Base-by-base conservation (phyloP, 2,797 vertebrate genomes). In the Epinephelus malabaricus region DNA sequence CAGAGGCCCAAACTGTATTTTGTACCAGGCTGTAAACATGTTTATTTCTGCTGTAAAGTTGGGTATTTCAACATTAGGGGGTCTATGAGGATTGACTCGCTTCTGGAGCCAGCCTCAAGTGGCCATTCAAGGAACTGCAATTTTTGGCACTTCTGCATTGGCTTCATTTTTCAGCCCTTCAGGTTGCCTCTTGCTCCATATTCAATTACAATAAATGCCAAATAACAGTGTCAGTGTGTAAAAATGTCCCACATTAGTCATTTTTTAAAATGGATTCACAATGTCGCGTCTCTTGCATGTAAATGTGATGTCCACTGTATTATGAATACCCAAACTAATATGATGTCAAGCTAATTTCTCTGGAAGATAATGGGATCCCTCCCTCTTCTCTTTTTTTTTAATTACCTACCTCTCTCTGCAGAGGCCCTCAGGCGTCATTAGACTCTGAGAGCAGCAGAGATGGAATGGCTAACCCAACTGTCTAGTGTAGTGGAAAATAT, bases 401-500 rank as follows among this genome's bases (percentile, higher is more conserved):
- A 84, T 85, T 76, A 85, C 56, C 68, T 68, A 27, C 46, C 47
- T 79, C 68, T 62, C 50, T 70, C 45, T 81, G 40, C 76, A 46
- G 30, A 82, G 51, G 70, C 76, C 71, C 75, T 78, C 63, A 69
- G 82, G 74, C 43, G 5, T 82, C 75, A 84, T 89, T 78, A 73
- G 51, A 71, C 56, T 74, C 21, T 49, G 45, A 82, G 66, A 75
- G 63, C 75, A 76, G 59, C 66, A 62, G 60, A 92, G 71, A 85
- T 87, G 19, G 86, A 92, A 91, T 60, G 59, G 47, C 64, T 70
- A 30, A 63, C 38, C 55, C n/a, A 49, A 74, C 85, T 73, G 72
- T 87, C 69, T 79, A 67, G 63, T 79, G 53, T 83, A 55, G 80
- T 86, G 71, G 82, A 86, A 88, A 86, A 83, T 78, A 58, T 51